Evolutionary conservation across 2,888 invertebrate genomes (phyloP).

Genomic region (Serrognathus titanus): DNA sequence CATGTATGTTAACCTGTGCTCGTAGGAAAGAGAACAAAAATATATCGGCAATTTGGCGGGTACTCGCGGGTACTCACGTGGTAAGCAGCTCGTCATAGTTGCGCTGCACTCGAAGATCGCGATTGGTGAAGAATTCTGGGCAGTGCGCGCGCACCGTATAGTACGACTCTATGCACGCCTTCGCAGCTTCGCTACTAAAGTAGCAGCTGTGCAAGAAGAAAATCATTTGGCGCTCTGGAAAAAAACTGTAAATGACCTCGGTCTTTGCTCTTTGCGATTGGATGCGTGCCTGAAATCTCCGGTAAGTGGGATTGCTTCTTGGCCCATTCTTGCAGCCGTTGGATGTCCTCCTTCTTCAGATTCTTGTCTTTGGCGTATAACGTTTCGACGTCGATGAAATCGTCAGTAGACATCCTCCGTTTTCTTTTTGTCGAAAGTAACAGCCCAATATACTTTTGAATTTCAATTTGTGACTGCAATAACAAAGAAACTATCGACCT

Average conservation of each 20-base stretch:
- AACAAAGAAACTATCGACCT: no score
- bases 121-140: constrained; percentile 36
- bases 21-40: no score
- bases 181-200: constrained; percentile 49
- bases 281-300: constrained; percentile 4
- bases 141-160: constrained; percentile 31
- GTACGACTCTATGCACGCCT: constrained; percentile 35
- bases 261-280: no score
- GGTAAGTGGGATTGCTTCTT: constrained; percentile 67
- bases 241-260: neutral
- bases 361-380: constrained; percentile 62
- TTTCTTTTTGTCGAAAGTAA: no score
- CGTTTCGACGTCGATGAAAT: constrained; percentile 44
- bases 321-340: constrained; percentile 60
- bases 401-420: no score
- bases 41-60: no score
- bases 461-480: no score
- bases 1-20: neutral
- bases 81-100: constrained; percentile 30
- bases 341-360: constrained; percentile 60
- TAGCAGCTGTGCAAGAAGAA: constrained; percentile 68
- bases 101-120: neutral
- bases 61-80: constrained; percentile 45
- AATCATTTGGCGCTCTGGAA: constrained; percentile 45
- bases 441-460: no score